phyloP scores from a whole-genome alignment of 1,140 invertebrate genomes.

The Brachystomella parvula region DNA sequence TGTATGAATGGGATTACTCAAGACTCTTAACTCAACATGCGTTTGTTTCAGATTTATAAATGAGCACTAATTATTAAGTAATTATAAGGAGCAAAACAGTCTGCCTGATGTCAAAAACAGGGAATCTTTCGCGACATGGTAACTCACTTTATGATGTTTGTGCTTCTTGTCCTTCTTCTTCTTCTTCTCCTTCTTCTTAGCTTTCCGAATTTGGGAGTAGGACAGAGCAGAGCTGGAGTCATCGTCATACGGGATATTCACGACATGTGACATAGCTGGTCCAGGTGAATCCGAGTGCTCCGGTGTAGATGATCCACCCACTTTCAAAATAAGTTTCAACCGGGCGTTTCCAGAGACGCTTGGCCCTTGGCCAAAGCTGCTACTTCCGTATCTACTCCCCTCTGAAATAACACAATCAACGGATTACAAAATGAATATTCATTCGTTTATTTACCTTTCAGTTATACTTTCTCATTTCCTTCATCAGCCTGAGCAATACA shows the following conservation, averaged over 20 bases:
- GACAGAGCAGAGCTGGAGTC: constrained; percentile 31
- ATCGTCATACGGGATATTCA: constrained; percentile 30
- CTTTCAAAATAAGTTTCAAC: constrained; percentile 70
- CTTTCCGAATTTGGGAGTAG: constrained; percentile 49
- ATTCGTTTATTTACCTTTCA: constrained; percentile 12
- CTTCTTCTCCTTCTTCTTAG: constrained; percentile 71
- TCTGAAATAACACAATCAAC: neutral
- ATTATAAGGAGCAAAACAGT: too few species aligned
- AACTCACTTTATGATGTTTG: constrained; percentile 55
- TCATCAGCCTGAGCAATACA: too few species aligned
- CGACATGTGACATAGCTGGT: constrained; percentile 37
- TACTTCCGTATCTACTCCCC: neutral
- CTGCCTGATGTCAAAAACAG: too few species aligned
- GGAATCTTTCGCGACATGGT: neutral
- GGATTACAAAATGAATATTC: too few species aligned
- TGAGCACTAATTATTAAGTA: too few species aligned
- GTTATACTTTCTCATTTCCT: too few species aligned
- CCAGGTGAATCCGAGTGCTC: constrained; percentile 56
- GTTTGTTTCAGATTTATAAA: too few species aligned
- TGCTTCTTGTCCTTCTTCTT: constrained; percentile 56
- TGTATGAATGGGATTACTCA: too few species aligned
- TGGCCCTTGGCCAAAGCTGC: neutral
- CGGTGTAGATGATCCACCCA: constrained; percentile 60
- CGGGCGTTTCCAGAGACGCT: constrained; percentile 30
- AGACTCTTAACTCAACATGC: too few species aligned